Conservation (phyloP, 2,797 vertebrate genomes). For the Picus viridis region DNA sequence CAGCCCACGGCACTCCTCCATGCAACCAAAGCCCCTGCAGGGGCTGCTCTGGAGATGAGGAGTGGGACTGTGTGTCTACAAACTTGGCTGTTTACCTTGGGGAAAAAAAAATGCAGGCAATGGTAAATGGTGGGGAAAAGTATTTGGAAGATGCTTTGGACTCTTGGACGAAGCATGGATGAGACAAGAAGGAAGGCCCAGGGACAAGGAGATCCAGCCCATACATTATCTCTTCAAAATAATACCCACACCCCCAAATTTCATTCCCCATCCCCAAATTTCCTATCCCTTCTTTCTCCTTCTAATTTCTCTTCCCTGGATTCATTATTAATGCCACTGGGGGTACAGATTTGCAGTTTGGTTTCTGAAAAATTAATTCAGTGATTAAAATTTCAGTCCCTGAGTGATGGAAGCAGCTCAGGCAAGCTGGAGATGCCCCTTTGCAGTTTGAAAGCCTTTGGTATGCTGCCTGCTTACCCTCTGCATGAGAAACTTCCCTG, state of each 20-base stretch:
- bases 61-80: neutral
- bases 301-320: conserved; percentile 44
- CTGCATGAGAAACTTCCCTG: neutral
- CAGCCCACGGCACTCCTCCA: neutral
- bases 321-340: conserved; percentile 72
- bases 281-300: conserved; percentile 4
- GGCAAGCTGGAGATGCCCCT: conserved; percentile 53
- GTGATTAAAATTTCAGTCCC: conserved; percentile 80
- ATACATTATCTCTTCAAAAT: neutral
- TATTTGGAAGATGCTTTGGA: neutral
- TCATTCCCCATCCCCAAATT: neutral
- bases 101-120: neutral
- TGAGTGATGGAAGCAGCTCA: conserved; percentile 57
- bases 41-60: neutral
- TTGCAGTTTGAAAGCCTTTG: conserved; percentile 30
- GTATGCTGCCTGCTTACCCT: neutral
- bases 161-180: neutral
- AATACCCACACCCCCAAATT: neutral
- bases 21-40: accelerated
- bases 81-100: neutral
- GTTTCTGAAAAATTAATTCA: conserved; percentile 77
- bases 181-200: neutral
- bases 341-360: conserved; percentile 70
- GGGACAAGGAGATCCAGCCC: neutral
- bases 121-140: neutral